Percentiles rank a stretch among this genome's conserved stretches.
Conservation (phyloP, 2,797 vertebrate genomes). For the Dermochelys coriacea region DNA sequence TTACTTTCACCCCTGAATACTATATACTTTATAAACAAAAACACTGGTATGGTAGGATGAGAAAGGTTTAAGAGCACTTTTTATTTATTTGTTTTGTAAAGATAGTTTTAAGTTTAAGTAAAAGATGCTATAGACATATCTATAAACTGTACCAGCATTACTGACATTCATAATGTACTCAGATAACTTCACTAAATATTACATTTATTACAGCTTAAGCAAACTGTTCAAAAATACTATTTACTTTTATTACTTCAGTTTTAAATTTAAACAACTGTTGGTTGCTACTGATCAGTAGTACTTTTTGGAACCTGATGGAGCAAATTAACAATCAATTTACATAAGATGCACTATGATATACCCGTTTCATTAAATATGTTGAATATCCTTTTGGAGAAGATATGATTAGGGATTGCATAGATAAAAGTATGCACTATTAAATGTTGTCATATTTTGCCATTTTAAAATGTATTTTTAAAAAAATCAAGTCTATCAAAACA, state of each 20-base stretch:
- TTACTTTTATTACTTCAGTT: conserved; percentile 21
- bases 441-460: conserved; percentile 34
- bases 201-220: conserved; percentile 27
- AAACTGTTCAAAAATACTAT: conserved; percentile 32
- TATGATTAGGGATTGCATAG: conserved; percentile 76
- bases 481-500: conserved; percentile 64
- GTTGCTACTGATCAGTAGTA: conserved; percentile 36
- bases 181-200: conserved; percentile 21
- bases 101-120: conserved; percentile 40
- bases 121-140: conserved; percentile 42
- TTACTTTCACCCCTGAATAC: too few relatives aligned
- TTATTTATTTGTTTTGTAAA: conserved; percentile 69
- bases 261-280: conserved; percentile 48
- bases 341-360: conserved; percentile 44
- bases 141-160: conserved; percentile 50
- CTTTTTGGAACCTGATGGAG: conserved; percentile 6
- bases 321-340: conserved; percentile 22
- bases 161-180: conserved; percentile 53
- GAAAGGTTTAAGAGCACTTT: conserved; percentile 82
- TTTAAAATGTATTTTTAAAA: conserved; percentile 52
- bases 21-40: not conserved
- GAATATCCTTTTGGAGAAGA: conserved; percentile 38
- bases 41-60: conserved; percentile 44
- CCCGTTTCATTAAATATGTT: conserved; percentile 47
- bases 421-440: conserved; percentile 50